phyloP scores from a whole-genome alignment of 1,140 invertebrate species.

The Lamellibrachia luymesi region DNA sequence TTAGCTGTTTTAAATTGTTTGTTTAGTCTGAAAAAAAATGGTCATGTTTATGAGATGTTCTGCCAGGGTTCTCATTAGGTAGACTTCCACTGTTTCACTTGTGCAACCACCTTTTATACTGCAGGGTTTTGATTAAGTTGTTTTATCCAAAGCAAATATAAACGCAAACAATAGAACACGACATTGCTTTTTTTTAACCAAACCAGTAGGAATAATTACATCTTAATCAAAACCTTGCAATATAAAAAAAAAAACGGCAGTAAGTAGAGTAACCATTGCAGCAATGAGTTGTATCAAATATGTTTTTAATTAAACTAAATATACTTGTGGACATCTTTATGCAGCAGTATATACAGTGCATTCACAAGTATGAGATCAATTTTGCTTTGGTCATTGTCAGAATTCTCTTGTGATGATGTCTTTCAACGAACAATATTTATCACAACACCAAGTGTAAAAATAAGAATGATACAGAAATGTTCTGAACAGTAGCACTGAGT shows the following conservation, averaged over 20 bases:
- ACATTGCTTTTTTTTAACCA: not conserved
- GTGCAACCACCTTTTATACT: not conserved
- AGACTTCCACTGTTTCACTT: not conserved
- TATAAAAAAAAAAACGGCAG: not conserved
- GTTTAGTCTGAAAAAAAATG: no score
- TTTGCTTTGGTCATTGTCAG: not conserved
- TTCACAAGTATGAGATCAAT: not conserved
- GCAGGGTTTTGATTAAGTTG: no score
- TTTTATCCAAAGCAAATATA: not conserved
- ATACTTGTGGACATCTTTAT: not conserved
- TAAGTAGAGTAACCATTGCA: not conserved
- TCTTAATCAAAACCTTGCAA: not conserved
- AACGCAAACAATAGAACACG: not conserved
- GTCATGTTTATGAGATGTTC: not conserved
- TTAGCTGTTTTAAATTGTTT: no score
- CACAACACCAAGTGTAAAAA: not conserved
- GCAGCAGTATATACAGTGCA: not conserved
- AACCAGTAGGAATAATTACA: not conserved
- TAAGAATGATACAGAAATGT: not conserved
- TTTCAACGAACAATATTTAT: not conserved
- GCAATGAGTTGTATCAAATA: not conserved
- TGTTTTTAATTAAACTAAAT: no score
- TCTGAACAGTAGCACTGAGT: not conserved
- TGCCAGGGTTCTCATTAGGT: not conserved
- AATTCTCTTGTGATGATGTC: not conserved